Evolutionary conservation across 1,140 invertebrate species (phyloP).

Genomic region (Calephelis nemesis): DNA sequence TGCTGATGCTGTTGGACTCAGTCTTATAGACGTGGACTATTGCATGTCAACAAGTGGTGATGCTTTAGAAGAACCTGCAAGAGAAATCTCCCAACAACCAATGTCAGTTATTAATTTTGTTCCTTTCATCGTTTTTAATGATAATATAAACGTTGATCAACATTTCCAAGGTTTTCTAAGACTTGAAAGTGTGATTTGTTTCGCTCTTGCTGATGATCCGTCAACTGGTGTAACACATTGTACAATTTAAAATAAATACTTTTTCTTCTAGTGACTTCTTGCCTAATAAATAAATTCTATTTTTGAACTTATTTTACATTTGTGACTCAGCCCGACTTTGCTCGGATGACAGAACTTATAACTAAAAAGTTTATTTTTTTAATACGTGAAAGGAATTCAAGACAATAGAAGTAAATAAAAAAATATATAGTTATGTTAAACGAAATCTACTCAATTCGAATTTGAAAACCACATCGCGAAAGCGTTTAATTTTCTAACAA

Average conservation of each 20-base stretch:
- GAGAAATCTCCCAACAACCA: constrained; percentile 35
- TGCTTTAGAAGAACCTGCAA: constrained; percentile 40
- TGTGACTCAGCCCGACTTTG: no score
- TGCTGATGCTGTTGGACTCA: constrained; percentile 41
- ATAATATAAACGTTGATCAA: constrained; percentile 32
- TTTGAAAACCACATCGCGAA: no score
- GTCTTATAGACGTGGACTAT: constrained; percentile 45
- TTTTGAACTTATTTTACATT: no score
- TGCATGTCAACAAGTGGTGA: constrained; percentile 46
- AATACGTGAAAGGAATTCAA: no score
- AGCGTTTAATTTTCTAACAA: no score
- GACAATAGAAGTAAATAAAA: no score
- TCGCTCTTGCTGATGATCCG: constrained; percentile 47
- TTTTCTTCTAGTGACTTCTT: no score
- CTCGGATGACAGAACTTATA: no score
- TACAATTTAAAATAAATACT: constrained; percentile 29
- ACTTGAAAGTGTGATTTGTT: constrained; percentile 48
- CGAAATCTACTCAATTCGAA: no score
- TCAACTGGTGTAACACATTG: constrained; percentile 43
- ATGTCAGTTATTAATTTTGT: constrained; percentile 53
- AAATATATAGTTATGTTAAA: no score
- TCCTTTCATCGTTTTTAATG: constrained; percentile 58
- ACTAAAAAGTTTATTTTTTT: no score
- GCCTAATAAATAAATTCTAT: no score
- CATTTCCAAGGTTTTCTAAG: constrained; percentile 35